These are phyloP conservation scores for Teinopalpus imperialis DNA, from an alignment of 2,888 invertebrate genomes.

Conservation along the genomic window DNA sequence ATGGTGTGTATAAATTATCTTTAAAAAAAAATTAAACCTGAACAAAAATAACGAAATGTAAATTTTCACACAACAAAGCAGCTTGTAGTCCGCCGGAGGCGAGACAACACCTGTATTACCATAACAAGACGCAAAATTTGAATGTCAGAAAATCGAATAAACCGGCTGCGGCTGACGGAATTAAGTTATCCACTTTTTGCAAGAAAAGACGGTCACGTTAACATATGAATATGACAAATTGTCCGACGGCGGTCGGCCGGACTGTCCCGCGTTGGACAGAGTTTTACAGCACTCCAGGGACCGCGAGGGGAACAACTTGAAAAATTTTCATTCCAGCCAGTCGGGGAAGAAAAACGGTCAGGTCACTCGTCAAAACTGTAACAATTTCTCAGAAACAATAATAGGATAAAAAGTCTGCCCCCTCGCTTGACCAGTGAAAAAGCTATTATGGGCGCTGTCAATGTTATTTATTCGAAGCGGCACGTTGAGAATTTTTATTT, in stretches of 20 bases:
- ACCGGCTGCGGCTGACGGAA: slow-evolving; percentile 59
- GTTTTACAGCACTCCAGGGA: slow-evolving; percentile 80
- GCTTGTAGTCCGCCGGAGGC: slow-evolving; percentile 51
- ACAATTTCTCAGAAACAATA: slow-evolving; percentile 82
- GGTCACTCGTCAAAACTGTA: slow-evolving; percentile 81
- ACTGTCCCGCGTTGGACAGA: slow-evolving; percentile 64
- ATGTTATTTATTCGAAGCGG: slow-evolving; percentile 78
- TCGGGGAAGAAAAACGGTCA: slow-evolving; percentile 73
- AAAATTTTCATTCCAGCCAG: slow-evolving; percentile 79
- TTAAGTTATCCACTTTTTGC: slow-evolving; percentile 81
- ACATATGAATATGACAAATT: slow-evolving; percentile 83
- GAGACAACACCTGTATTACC: slow-evolving; percentile 78
- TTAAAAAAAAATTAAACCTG: too few relatives aligned
- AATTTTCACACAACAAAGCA: too few relatives aligned
- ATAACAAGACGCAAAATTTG: slow-evolving; percentile 81
- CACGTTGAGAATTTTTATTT: slow-evolving; percentile 77
- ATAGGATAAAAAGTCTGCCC: slow-evolving; percentile 69
- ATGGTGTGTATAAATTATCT: too few relatives aligned
- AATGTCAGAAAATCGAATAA: slow-evolving; percentile 80
- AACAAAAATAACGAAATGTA: too few relatives aligned
- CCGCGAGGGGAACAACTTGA: slow-evolving; percentile 71
- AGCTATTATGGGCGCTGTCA: slow-evolving; percentile 74
- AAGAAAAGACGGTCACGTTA: slow-evolving; percentile 80
- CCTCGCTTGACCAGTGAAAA: slow-evolving; percentile 60
- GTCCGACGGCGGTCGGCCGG: slow-evolving; percentile 70